phyloP scores from a whole-genome alignment of 2,888 invertebrate species.

The Drosophila percnosoma region DNA sequence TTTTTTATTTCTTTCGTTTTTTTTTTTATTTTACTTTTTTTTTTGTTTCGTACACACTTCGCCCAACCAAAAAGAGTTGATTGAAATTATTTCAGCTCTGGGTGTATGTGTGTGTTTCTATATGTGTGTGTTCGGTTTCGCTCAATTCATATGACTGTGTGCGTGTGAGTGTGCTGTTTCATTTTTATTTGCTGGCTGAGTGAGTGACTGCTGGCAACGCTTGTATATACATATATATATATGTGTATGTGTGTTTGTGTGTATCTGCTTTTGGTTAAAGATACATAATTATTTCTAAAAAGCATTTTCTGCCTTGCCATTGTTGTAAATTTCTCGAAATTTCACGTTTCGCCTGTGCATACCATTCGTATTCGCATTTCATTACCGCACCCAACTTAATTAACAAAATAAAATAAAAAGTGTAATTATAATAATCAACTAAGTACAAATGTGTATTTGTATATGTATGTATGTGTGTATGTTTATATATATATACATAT shows the following conservation, averaged over 20 bases:
- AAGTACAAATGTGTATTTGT: not conserved
- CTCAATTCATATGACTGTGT: conserved; percentile 36
- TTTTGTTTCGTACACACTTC: conserved; percentile 30
- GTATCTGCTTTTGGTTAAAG: conserved; percentile 76
- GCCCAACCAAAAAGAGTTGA: conserved; percentile 73
- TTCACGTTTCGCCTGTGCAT: conserved; percentile 66
- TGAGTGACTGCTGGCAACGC: conserved; percentile 52
- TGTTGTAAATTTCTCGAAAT: conserved; percentile 82
- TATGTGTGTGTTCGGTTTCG: conserved; percentile 41
- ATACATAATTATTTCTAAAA: conserved; percentile 84
- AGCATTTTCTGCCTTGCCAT: conserved; percentile 83
- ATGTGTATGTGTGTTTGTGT: conserved; percentile 34
- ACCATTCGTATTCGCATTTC: conserved; percentile 35
- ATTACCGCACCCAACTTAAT: conserved; percentile 52
- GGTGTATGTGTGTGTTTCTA: conserved; percentile 28
- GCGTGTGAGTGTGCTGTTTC: conserved; percentile 45
- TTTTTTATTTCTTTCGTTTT: conserved; percentile 56
- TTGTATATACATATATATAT: not conserved
- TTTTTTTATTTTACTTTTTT: conserved; percentile 39
- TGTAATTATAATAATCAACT: conserved; percentile 3
- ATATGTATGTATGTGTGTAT: not conserved
- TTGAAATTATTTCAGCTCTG: conserved; percentile 74
- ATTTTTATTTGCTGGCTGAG: conserved; percentile 65
- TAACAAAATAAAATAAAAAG: conserved; percentile 17
- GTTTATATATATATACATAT: conserved; percentile 14